These are phyloP conservation scores for Notarius lentiginosus DNA, from an alignment of 2,113 vertebrate genomes.

Conservation along the genomic window DNA sequence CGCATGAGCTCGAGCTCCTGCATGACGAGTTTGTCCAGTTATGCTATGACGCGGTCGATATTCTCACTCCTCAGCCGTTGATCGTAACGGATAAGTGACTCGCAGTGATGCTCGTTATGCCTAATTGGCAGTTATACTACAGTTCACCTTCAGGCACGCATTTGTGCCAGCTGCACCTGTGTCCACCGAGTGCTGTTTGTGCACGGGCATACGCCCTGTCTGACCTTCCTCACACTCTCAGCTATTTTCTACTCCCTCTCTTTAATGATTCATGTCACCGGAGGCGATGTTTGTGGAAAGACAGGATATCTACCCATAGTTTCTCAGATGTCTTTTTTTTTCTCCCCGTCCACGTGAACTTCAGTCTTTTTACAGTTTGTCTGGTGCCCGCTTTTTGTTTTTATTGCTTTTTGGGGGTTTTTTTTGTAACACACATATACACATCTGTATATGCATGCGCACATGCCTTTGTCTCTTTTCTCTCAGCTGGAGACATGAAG, in stretches of 20 bases:
- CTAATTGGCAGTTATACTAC: conserved; percentile 45
- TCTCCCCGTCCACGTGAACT: conserved; percentile 25
- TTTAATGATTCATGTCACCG: conserved; percentile 60
- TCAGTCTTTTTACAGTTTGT: conserved; percentile 17
- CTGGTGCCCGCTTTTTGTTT: background rate
- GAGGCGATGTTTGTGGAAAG: conserved; percentile 65
- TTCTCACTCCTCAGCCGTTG: conserved; percentile 8
- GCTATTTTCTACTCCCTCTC: conserved; percentile 52
- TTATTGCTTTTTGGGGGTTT: no score
- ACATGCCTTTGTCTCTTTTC: no score
- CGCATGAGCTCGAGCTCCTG: background rate
- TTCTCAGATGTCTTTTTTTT: conserved; percentile 54
- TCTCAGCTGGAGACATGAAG: background rate
- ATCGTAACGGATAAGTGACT: conserved; percentile 61
- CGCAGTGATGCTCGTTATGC: conserved; percentile 29
- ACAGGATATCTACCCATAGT: conserved; percentile 66
- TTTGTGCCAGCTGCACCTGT: background rate
- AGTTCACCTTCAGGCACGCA: conserved; percentile 49
- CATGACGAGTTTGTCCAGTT: background rate
- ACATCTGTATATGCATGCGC: background rate
- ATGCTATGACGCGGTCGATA: conserved; percentile 1
- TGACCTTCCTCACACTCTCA: conserved; percentile 46
- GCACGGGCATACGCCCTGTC: conserved; percentile 9
- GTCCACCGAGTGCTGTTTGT: conserved; percentile 39
- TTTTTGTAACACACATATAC: background rate